These are phyloP conservation scores for Heloderma charlesbogerti DNA, from an alignment of 2,113 vertebrate genomes.

Conservation along the genomic window DNA sequence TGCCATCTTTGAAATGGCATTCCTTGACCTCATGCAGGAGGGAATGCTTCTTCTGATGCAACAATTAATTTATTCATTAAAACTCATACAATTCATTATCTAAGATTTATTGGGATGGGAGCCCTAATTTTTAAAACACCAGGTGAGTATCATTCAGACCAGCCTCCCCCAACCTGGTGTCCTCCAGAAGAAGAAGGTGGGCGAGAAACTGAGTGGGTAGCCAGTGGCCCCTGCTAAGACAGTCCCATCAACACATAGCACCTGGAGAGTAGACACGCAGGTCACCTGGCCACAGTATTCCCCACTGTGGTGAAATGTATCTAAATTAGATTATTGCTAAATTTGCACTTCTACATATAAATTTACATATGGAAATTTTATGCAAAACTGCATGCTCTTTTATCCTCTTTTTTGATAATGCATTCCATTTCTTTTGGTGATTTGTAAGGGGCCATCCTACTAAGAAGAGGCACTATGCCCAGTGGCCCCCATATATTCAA, in stretches of 20 bases:
- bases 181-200: not conserved
- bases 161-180: not conserved
- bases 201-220: too few relatives aligned
- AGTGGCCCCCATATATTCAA: too few relatives aligned
- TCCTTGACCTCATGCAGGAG: not conserved
- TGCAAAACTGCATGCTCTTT: too few relatives aligned
- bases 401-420: too few relatives aligned
- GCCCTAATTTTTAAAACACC: not conserved
- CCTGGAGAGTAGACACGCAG: not conserved
- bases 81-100: not conserved
- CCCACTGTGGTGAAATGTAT: not conserved
- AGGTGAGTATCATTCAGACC: not conserved
- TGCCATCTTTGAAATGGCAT: not conserved
- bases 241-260: not conserved
- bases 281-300: not conserved
- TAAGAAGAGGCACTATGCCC: too few relatives aligned
- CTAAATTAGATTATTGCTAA: too few relatives aligned
- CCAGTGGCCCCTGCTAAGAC: not conserved
- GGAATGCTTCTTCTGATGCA: not conserved
- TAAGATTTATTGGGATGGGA: not conserved
- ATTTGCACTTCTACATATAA: too few relatives aligned
- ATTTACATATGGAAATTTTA: too few relatives aligned
- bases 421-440: too few relatives aligned
- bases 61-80: not conserved
- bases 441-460: too few relatives aligned